Evolutionary conservation across 2,888 invertebrate species (phyloP).

Genomic region (Cheilosia urbana): DNA sequence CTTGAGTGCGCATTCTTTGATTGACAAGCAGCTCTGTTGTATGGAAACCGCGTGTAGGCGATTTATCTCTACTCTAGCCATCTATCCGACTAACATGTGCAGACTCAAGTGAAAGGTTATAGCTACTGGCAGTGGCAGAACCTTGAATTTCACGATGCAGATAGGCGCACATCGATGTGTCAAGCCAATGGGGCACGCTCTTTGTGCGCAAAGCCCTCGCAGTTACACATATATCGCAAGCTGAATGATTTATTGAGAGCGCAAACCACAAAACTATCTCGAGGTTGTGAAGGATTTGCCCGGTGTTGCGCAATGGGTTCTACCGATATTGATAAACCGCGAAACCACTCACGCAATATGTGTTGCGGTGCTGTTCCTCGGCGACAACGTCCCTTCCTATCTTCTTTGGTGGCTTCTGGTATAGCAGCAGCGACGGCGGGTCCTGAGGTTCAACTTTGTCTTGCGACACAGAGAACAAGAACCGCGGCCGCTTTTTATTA

Average conservation of each 20-base stretch:
- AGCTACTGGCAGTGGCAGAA: constrained; percentile 57
- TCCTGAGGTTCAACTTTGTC: constrained; percentile 40
- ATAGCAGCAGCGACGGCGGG: constrained; percentile 36
- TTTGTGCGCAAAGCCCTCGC: constrained; percentile 4
- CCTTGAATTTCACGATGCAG: constrained; percentile 63
- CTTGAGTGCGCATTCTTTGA: constrained; percentile 65
- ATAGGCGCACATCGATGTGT: constrained; percentile 61
- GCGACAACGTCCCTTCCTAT: neutral
- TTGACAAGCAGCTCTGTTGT: constrained; percentile 55
- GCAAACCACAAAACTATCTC: constrained; percentile 65
- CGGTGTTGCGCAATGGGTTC: constrained; percentile 65
- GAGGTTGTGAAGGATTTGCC: constrained; percentile 60
- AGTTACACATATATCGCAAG: constrained; percentile 27
- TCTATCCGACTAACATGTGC: neutral
- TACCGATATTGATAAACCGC: constrained; percentile 56
- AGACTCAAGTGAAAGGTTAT: constrained; percentile 67
- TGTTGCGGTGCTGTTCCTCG: constrained; percentile 1
- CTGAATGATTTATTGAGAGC: constrained; percentile 71
- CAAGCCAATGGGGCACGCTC: constrained; percentile 47
- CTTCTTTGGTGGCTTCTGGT: constrained; percentile 38
- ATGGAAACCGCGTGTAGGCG: constrained; percentile 63
- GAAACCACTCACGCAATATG: constrained; percentile 67
- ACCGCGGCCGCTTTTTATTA: constrained; percentile 2
- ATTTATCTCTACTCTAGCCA: constrained; percentile 57
- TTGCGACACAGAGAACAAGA: constrained; percentile 7